Evolutionary conservation across 2,797 vertebrate species (phyloP).

Genomic region (Artibeus jamaicensis): DNA sequence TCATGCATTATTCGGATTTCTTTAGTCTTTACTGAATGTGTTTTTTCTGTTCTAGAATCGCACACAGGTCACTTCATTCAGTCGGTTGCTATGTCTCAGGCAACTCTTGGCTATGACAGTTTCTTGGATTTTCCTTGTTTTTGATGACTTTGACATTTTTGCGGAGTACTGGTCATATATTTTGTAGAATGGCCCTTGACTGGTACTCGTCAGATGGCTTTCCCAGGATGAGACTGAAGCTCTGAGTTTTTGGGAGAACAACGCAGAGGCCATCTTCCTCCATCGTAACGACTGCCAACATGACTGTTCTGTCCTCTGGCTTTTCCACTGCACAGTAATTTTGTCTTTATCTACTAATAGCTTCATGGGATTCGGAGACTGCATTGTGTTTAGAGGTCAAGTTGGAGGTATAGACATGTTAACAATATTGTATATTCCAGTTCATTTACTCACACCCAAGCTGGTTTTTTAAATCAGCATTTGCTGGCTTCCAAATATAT

Average conservation of each 20-base stretch:
- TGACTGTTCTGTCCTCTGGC: background rate
- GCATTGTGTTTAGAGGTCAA: background rate
- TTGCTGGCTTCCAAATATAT: background rate
- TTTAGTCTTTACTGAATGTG: background rate
- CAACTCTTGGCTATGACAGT: background rate
- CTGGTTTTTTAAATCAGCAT: background rate
- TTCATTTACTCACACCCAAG: background rate
- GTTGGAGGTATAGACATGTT: background rate
- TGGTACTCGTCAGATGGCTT: background rate
- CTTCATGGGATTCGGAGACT: background rate
- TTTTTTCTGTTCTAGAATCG: background rate
- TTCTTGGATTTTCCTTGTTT: background rate
- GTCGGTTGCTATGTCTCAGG: background rate
- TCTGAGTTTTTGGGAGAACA: background rate
- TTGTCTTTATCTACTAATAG: background rate
- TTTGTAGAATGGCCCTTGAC: background rate
- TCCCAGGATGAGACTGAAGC: background rate
- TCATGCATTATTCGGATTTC: background rate
- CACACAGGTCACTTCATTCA: background rate
- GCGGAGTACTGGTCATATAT: background rate
- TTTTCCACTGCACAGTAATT: background rate
- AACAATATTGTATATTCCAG: background rate
- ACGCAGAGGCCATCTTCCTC: background rate
- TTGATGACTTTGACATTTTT: background rate
- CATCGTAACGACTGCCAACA: too few species aligned